phyloP scores from a whole-genome alignment of 92 coral and sea anemone genomes.

The Nematostella vectensis region DNA sequence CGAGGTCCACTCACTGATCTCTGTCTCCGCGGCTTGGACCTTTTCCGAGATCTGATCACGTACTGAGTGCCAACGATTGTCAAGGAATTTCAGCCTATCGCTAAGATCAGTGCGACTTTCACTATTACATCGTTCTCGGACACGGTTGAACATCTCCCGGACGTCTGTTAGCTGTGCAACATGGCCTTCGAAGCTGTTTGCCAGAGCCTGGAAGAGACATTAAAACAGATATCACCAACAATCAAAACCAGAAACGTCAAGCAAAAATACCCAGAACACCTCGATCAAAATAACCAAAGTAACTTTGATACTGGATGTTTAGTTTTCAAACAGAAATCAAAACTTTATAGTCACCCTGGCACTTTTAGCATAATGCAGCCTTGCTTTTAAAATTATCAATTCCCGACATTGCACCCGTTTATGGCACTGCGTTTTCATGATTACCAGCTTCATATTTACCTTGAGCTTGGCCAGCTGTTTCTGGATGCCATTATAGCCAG shows the following conservation, averaged over 20 bases:
- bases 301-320: no score
- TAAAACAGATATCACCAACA: not conserved
- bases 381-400: no score
- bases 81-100: conserved; percentile 44
- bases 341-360: no score
- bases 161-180: conserved; percentile 52
- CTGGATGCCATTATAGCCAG: conserved; percentile 66
- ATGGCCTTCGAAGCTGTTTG: conserved; percentile 81
- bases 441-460: conserved; percentile 15
- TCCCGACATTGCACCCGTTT: no score
- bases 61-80: conserved; percentile 67
- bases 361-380: no score
- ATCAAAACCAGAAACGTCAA: not conserved
- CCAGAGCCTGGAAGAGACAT: conserved; percentile 46
- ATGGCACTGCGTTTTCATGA: no score
- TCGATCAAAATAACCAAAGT: not conserved
- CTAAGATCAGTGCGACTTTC: conserved; percentile 56
- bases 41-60: conserved; percentile 45
- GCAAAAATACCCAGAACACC: not conserved
- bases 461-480: conserved; percentile 78
- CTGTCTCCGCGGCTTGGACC: conserved; percentile 40
- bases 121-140: conserved; percentile 70
- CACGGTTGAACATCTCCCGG: conserved; percentile 44
- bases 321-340: no score
- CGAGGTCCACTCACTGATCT: conserved; percentile 51